phyloP scores from a whole-genome alignment of 2,113 vertebrate species.

The Stercorarius parasiticus region DNA sequence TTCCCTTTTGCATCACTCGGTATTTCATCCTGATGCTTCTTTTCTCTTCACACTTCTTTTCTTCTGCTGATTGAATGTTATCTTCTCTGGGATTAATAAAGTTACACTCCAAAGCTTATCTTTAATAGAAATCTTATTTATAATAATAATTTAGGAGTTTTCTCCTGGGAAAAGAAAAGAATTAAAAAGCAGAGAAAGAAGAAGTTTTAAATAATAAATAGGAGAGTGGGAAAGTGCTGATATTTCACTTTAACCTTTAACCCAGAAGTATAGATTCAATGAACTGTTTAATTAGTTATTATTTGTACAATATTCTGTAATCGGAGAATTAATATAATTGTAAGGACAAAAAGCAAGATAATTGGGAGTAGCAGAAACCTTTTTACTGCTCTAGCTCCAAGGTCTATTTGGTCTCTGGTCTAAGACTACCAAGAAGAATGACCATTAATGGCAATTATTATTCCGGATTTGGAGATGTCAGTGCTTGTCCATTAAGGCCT shows the following conservation, averaged over 20 bases:
- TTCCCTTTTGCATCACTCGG: not conserved
- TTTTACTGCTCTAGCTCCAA: not conserved
- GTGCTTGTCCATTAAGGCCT: not conserved
- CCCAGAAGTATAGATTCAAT: not conserved
- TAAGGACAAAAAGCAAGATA: not conserved
- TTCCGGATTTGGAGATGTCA: not conserved
- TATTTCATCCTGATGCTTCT: not conserved
- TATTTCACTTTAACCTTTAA: not conserved
- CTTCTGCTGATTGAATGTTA: not conserved
- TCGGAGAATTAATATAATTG: not conserved
- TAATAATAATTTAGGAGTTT: not conserved
- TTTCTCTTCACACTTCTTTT: not conserved
- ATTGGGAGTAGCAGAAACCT: not conserved
- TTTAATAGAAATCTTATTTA: not conserved
- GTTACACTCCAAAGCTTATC: not conserved
- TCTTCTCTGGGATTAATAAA: not conserved
- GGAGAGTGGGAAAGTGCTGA: not conserved
- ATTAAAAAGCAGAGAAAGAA: not conserved
- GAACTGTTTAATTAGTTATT: not conserved
- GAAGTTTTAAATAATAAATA: not conserved
- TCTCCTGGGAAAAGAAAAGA: not conserved
- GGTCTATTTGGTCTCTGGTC: not conserved
- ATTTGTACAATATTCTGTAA: not conserved
- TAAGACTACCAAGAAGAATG: not conserved
- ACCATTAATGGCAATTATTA: not conserved